Percentiles rank a stretch among this genome's conserved stretches.
These are phyloP conservation scores for Colistium nudipinnis DNA, from an alignment of 2,113 vertebrate genomes.

Conservation along the genomic window DNA sequence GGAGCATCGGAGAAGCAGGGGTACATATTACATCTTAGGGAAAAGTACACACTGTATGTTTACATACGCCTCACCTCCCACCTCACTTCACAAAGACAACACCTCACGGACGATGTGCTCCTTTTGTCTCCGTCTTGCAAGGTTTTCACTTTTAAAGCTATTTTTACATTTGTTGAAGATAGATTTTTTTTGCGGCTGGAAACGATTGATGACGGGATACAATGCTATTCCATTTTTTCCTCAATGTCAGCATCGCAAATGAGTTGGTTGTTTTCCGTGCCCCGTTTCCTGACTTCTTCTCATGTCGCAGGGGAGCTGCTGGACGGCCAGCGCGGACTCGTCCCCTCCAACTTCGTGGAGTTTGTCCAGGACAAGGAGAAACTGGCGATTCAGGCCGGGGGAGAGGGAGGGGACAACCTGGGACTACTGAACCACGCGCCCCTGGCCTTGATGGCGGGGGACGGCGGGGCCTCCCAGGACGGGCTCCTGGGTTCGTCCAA, in stretches of 20 bases:
- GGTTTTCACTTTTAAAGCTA: conserved; percentile 22
- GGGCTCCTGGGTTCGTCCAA: conserved; percentile 61
- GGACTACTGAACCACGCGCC: conserved; percentile 77
- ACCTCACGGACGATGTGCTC: conserved; percentile 31
- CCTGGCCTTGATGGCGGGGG: conserved; percentile 65
- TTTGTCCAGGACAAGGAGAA: conserved; percentile 94
- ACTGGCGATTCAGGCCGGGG: conserved; percentile 57
- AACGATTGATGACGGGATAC: not conserved
- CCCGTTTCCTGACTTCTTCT: not conserved
- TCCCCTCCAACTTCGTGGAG: conserved; percentile 98
- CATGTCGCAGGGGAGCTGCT: conserved; percentile 89
- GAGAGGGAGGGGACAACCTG: conserved; percentile 78
- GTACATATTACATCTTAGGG: conserved; percentile 33
- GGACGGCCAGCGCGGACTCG: conserved; percentile 95
- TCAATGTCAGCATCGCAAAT: no score
- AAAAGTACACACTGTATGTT: conserved; percentile 33
- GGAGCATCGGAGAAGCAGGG: conserved; percentile 2
- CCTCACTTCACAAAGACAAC: conserved; percentile 6
- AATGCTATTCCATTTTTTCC: not conserved
- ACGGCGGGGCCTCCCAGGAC: conserved; percentile 73
- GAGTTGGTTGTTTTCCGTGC: not conserved
- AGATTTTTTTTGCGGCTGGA: not conserved
- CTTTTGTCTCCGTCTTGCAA: conserved; percentile 26
- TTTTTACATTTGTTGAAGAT: conserved; percentile 40
- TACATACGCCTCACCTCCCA: conserved; percentile 38